Evolutionary conservation across 1,140 invertebrate species (phyloP), one percentile per base, ranked within the genome.

Genomic region (Dinoponera quadriceps): DNA sequence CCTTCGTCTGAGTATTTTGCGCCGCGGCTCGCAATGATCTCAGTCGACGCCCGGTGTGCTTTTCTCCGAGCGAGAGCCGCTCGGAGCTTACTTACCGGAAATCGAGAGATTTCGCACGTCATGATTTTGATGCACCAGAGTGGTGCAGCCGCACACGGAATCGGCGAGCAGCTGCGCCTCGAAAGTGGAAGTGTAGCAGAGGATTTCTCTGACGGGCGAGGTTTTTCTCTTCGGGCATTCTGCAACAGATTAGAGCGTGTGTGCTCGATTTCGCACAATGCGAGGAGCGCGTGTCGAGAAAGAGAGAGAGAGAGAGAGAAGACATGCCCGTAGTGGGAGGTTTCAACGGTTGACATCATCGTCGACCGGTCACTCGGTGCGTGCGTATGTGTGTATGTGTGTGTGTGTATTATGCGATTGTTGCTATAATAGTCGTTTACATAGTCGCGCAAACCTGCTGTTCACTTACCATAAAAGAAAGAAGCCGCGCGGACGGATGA

Each of bases 111-210:
- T 90, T 49, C 88, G 86, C 66, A 94, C 86, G 77, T 93, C 88
- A 68, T 94, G 89, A 72, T 92, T 92, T 87, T 93, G 91, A 51
- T 94, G 92, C 25, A 94, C 90, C 72, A 94, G 75, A 27, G 91
- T 92, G 33, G 93, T 94, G 73, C 94, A 94, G 48, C 88, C 90
- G 91, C 93, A 94, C 20, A 94, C 83, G 29, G 91, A 86, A 16
- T 93, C 91, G 16, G 89, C 87, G 18, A 94, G 65, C 18, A 63
- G 69, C 25, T 89, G 71, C 3, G 88, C 60, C 54, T 94, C 86
- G 27, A 60, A 81, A 27, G 80, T 86, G 81, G 88, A 89, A 71
- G 93, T 94, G 83, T 94, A 94, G 81, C 94, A 94, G 25, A 93
- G 72, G 55, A 94, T 90, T 72, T 94, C 92, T 68, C 91, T 89